phyloP scores from a whole-genome alignment of 2,113 vertebrate genomes.

The Neolamprologus falcicula region DNA sequence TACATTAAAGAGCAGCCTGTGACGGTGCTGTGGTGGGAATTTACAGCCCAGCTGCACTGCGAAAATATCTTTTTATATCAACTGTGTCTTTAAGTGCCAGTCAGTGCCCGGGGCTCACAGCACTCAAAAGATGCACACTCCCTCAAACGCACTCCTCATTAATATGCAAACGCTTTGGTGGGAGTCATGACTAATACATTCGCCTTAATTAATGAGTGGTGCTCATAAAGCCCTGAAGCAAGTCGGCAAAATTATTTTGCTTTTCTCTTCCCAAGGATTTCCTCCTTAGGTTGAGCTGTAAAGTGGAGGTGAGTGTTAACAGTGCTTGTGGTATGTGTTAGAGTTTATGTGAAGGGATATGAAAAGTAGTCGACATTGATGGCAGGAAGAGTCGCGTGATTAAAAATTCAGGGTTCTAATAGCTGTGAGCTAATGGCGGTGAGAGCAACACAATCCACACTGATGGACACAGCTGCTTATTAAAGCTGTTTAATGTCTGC shows the following conservation, averaged over 20 bases:
- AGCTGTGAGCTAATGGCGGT: background rate
- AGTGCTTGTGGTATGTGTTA: background rate
- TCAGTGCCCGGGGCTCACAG: constrained; percentile 5
- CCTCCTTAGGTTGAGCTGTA: constrained; percentile 19
- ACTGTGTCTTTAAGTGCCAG: constrained; percentile 16
- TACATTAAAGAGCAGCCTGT: background rate
- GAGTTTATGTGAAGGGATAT: background rate
- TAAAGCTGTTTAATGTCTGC: constrained; percentile 3
- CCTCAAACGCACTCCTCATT: constrained; percentile 43
- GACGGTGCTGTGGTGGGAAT: background rate
- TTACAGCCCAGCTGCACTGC: background rate
- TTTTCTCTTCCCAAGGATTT: constrained; percentile 35
- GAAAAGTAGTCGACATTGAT: background rate
- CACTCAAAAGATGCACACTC: background rate
- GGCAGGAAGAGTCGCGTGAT: background rate
- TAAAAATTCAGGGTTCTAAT: constrained; percentile 21
- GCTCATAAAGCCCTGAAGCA: constrained; percentile 52
- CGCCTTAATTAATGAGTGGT: constrained; percentile 62
- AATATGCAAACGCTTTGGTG: constrained; percentile 53
- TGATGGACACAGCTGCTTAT: background rate
- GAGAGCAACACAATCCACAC: background rate
- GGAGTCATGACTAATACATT: constrained; percentile 67
- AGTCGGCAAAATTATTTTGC: constrained; percentile 50
- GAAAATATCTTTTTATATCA: background rate
- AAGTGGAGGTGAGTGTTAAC: constrained; percentile 32